Evolutionary conservation across 2,888 invertebrate species (phyloP), one percentile per base, ranked within the genome.

Genomic region (Drosophila falleni): DNA sequence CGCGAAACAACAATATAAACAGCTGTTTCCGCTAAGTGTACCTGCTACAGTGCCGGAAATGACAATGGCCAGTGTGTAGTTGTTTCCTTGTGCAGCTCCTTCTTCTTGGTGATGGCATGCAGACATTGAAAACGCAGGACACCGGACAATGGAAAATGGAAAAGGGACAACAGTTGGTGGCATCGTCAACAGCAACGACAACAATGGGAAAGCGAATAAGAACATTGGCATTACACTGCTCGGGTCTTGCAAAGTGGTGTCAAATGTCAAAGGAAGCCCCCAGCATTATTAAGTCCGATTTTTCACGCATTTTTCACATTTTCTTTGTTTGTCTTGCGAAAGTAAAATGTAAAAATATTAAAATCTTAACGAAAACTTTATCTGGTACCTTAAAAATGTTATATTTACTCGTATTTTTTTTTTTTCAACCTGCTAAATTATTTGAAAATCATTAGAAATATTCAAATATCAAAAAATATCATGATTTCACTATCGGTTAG

Each of bases 1-100:
- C 33, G 33, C 61, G 71, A 58, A 62, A 42, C 77, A 83, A 56
- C 79, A 79, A 71, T 76, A 81, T 87, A 79, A 87, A 79, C 85
- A 89, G 85, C 85, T 89, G 85, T 81, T 89, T 89, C 89, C 85
- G 81, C 81, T 89, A 87, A 89, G 87, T 84, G 75, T 88, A 82
- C 65, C 75, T 60, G 56, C 65, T 44, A 55, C 65, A 41, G 23
- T 15, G 54, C 66, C 72, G 76, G 80, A 80, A 89, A 89, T 81
- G 89, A 81, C 84, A 84, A 82, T 84, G 81, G 71, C 71, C 71
- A 69, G 31, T 63, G 62, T 74, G 60, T 70, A 56, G 68, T 64
- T 46, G 78, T 62, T 68, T 74, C 50, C 49, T 60, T 67, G 29
- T 50, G 50, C 47, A 42, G 72, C 61, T 73, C 61, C 75, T 72